A percentile compares a stretch with the other conserved stretches of the same genome.
These are phyloP conservation scores for Agrilus cyanescens DNA, from an alignment of 2,888 invertebrate species.

Conservation along the genomic window DNA sequence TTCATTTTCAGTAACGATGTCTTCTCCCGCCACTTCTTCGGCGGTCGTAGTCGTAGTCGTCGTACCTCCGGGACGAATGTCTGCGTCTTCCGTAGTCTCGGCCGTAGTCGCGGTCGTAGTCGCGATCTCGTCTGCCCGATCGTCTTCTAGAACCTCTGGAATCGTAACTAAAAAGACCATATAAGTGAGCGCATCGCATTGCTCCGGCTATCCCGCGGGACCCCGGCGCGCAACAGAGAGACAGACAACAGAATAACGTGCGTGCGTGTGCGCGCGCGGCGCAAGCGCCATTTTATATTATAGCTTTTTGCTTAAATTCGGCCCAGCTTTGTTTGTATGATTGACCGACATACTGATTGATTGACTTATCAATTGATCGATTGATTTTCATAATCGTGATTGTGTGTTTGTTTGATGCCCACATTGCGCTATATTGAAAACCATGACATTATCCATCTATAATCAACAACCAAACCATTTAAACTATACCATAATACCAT, in stretches of 20 bases:
- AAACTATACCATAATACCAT: conserved; percentile 34
- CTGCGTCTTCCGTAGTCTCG: conserved; percentile 26
- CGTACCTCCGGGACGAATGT: conserved; percentile 26
- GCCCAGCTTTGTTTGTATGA: no score
- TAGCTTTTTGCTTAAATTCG: no score
- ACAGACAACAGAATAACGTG: conserved; percentile 9
- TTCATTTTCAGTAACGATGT: conserved; percentile 22
- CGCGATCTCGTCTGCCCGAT: conserved; percentile 18
- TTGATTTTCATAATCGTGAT: conserved; percentile 11
- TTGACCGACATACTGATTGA: no score
- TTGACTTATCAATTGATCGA: no score
- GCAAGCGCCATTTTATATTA: no score
- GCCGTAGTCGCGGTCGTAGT: conserved; percentile 30
- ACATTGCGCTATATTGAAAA: conserved; percentile 21
- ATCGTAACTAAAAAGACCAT: conserved; percentile 32
- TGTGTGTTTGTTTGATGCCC: conserved; percentile 12
- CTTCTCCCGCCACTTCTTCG: conserved; percentile 22
- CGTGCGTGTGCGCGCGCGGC: no score
- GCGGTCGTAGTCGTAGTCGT: conserved; percentile 25
- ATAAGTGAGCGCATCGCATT: conserved; percentile 21
- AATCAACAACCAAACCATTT: conserved; percentile 37
- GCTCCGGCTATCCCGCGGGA: neutral
- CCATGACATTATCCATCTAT: conserved; percentile 33
- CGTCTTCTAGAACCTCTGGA: conserved; percentile 18
- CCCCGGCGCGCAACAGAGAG: conserved; percentile 7